phyloP scores from a whole-genome alignment of 2,797 vertebrate genomes.

The Tokudaia muenninki region DNA sequence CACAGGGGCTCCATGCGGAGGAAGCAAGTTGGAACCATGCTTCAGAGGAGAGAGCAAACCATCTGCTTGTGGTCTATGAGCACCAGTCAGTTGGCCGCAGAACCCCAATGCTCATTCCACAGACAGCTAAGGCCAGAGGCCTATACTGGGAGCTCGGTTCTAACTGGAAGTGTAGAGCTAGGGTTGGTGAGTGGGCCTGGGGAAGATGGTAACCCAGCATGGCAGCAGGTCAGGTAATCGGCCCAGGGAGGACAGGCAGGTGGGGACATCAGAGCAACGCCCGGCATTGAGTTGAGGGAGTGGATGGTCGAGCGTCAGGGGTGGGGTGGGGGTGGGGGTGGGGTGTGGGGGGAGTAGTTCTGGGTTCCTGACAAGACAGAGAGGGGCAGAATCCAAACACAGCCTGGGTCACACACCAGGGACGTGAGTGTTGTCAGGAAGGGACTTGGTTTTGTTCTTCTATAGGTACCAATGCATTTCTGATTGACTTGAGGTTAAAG shows the following conservation, averaged over 20 bases:
- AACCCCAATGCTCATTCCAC: rapidly evolving
- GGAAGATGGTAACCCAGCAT: rapidly evolving
- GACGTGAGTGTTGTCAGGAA: rapidly evolving
- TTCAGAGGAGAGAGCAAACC: background rate
- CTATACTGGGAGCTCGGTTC: rapidly evolving
- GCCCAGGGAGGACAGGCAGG: background rate
- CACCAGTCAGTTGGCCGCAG: rapidly evolving
- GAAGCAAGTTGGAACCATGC: rapidly evolving
- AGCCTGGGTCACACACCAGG: background rate
- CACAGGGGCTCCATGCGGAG: rapidly evolving
- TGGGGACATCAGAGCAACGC: no score
- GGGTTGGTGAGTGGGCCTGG: rapidly evolving
- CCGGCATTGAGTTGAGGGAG: background rate
- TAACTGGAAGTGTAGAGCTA: background rate
- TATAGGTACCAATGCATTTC: background rate
- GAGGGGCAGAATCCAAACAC: background rate
- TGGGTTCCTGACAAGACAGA: background rate
- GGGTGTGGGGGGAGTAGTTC: background rate
- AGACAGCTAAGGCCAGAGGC: background rate
- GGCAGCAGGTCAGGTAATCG: rapidly evolving
- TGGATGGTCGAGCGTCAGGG: no score
- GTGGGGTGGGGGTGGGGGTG: background rate
- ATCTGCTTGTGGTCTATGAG: background rate
- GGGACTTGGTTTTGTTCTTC: background rate
- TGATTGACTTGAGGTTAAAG: background rate